Conservation (phyloP, 2,113 vertebrate species). For the Chionomys nivalis region DNA sequence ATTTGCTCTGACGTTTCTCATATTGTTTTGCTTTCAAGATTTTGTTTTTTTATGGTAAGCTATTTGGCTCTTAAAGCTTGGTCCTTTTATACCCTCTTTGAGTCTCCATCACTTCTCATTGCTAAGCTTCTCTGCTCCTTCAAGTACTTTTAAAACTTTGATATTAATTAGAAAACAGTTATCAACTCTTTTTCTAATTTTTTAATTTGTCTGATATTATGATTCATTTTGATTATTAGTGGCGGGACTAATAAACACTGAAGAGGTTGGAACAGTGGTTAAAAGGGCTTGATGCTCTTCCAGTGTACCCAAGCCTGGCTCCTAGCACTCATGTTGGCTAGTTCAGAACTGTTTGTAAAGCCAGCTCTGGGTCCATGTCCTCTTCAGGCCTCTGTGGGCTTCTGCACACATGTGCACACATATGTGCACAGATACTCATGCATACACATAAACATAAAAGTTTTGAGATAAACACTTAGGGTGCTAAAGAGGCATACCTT, state of each 20-base stretch:
- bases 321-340: background rate
- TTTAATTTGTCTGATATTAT: background rate
- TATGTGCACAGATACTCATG: background rate
- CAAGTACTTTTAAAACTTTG: background rate
- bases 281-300: background rate
- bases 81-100: accelerated
- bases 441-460: background rate
- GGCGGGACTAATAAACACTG: background rate
- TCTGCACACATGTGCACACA: background rate
- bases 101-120: background rate
- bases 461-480: background rate
- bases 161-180: background rate
- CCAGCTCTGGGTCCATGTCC: background rate
- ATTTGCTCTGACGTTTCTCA: background rate
- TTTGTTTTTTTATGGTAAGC: background rate
- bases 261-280: background rate
- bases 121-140: background rate
- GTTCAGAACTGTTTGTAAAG: background rate
- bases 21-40: background rate
- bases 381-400: background rate
- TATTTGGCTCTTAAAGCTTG: background rate
- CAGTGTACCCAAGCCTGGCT: background rate
- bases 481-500: background rate
- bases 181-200: background rate
- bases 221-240: background rate